phyloP scores from a whole-genome alignment of 2,797 vertebrate genomes.

The Cynopterus sphinx region DNA sequence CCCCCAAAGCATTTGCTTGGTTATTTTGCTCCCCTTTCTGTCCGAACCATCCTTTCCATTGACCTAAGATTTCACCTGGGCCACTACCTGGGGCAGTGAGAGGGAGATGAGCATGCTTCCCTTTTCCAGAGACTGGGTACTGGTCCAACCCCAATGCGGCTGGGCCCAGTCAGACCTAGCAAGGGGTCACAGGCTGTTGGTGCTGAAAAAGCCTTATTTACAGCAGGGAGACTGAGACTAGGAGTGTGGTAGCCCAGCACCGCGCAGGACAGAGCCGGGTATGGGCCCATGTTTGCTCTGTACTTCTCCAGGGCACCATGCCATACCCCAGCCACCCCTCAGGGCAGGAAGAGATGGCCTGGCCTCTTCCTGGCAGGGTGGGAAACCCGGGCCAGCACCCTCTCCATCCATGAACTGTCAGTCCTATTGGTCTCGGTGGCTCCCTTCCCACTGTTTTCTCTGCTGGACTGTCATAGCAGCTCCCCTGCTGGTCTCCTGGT shows the following conservation, averaged over 20 bases:
- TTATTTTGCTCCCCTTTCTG: background rate
- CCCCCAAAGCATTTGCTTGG: background rate
- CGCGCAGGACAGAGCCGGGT: background rate
- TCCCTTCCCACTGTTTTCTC: background rate
- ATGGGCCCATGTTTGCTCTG: too few species aligned
- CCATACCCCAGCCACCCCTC: background rate
- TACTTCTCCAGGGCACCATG: background rate
- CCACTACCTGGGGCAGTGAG: too few species aligned
- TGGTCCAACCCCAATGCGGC: rapidly evolving
- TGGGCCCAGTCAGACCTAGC: background rate
- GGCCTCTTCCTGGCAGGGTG: background rate
- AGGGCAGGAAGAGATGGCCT: background rate
- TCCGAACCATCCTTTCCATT: background rate
- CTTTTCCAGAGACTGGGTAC: background rate
- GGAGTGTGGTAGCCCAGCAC: rapidly evolving
- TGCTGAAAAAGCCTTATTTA: background rate
- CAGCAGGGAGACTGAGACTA: background rate
- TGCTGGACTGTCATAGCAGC: background rate
- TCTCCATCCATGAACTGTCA: background rate
- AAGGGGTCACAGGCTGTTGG: background rate
- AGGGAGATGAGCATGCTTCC: background rate
- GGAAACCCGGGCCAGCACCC: too few species aligned
- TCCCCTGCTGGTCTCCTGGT: rapidly evolving
- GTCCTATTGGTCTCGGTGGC: background rate
- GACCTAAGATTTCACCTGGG: background rate